These are phyloP conservation scores for Gallinago jamesoni DNA, from an alignment of 2,113 vertebrate genomes.

Conservation along the genomic window DNA sequence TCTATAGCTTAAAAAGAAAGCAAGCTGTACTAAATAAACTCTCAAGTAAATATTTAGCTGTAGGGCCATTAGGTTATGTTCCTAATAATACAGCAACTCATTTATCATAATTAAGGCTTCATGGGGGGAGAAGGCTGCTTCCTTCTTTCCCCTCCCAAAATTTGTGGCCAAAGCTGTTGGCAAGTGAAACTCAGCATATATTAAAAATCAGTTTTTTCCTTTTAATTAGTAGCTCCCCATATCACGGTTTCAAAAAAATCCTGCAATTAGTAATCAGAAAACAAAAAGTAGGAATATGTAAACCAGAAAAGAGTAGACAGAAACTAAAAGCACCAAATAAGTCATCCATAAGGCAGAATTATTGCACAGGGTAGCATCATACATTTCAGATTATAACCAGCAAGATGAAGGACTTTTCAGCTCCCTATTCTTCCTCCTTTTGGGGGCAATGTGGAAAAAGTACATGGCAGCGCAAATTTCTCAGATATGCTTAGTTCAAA, in stretches of 20 bases:
- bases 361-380: not conserved
- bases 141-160: slow-evolving; percentile 12
- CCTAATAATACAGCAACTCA: slow-evolving; percentile 52
- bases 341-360: not conserved
- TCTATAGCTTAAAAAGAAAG: slow-evolving; percentile 54
- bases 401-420: not conserved
- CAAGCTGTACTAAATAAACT: slow-evolving; percentile 65
- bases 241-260: not conserved
- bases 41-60: slow-evolving; percentile 72
- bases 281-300: not conserved
- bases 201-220: not conserved
- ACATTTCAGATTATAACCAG: not conserved
- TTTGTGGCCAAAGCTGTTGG: slow-evolving; percentile 13
- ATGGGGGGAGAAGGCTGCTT: not conserved
- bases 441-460: not conserved
- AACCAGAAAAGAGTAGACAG: not conserved
- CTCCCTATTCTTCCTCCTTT: not conserved
- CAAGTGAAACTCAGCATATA: slow-evolving; percentile 48
- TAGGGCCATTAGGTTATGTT: slow-evolving; percentile 49
- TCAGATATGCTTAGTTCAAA: not conserved
- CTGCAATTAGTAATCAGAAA: not conserved
- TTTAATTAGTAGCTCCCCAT: not conserved
- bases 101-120: slow-evolving; percentile 65
- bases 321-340: not conserved
- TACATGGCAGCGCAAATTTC: not conserved